A percentile compares a stretch with the other conserved stretches of the same genome.
These are phyloP conservation scores for Cyanoliseus patagonus DNA, from an alignment of 2,113 vertebrate species.

Conservation along the genomic window DNA sequence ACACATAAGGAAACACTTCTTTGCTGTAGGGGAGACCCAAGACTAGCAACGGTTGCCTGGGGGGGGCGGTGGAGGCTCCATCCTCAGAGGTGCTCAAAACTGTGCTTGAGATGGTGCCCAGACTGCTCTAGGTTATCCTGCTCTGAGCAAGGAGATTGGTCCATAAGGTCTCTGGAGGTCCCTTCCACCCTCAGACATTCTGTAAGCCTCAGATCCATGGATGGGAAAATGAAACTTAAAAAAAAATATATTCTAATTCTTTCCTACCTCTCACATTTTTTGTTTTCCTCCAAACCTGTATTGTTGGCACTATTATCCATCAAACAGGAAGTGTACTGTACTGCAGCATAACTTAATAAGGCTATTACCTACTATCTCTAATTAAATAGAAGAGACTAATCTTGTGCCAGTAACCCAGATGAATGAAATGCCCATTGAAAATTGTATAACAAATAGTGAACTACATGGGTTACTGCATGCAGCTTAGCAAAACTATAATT, in stretches of 20 bases:
- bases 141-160: background rate
- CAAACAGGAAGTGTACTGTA: background rate
- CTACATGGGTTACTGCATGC: background rate
- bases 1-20: background rate
- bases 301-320: background rate
- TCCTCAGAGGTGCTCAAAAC: background rate
- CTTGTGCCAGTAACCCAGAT: background rate
- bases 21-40: background rate
- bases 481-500: background rate
- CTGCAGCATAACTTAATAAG: background rate
- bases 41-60: background rate
- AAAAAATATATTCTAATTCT: background rate
- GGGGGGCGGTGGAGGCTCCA: background rate
- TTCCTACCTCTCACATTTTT: background rate
- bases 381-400: background rate
- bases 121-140: background rate
- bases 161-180: background rate
- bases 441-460: background rate
- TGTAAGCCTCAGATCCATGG: background rate
- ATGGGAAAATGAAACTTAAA: background rate
- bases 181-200: background rate
- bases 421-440: background rate
- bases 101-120: rapidly evolving
- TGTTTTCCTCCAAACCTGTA: background rate
- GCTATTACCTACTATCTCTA: background rate